Base-by-base conservation (phyloP, 2,888 invertebrate species). In the Lampropteryx suffumata region DNA sequence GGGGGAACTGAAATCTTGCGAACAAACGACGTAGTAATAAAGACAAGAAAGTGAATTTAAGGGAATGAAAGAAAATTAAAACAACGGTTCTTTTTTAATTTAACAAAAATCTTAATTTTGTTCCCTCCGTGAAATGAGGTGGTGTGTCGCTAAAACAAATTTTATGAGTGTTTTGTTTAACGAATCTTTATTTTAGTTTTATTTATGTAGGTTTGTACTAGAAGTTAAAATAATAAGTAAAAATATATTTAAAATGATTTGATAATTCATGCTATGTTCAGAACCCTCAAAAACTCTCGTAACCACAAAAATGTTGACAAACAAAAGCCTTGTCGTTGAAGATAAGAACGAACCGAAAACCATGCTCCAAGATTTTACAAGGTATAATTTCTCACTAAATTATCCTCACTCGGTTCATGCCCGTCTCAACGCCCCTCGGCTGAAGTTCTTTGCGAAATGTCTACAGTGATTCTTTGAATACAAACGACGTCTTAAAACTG, bases 1-100 rank as follows among this genome's bases (percentile, higher is more conserved):
- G 76, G 84, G 85, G 82, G 83, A 80, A 77, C 88, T 84, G 84
- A 92, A 92, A 92, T 91, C 92, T 91, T 84, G 80, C 83, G 89
- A 91, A 91, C 89, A 89, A 90, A 89, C 87, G 89, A 76, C 84
- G 78, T 79, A 71, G 88, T 92, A 92, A 92, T 92, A 92, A 92
- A 92, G 92, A 91, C 62, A 62, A 84, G 88, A 91, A 91, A 92
- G 92, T 92, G 92, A 92, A 92, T 91, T 91, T 91, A 92, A 92
- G 87, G 86, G 88, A 82, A 85, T 82, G 82, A 87, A 88, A 90
- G 87, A 72, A 87, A 87, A 88, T 89, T 89, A 89, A 76, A 79
- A 71, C 71, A 73, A 79, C 76, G 82, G 84, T 82, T 82, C 82
- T 79, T 88, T 52, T 86, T 89, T 88, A 89, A 89, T 89, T 89